A percentile compares a stretch with the other conserved stretches of the same genome.
These are phyloP conservation scores for Ochropleura leucogaster DNA, from an alignment of 2,888 invertebrate genomes.

Conservation along the genomic window DNA sequence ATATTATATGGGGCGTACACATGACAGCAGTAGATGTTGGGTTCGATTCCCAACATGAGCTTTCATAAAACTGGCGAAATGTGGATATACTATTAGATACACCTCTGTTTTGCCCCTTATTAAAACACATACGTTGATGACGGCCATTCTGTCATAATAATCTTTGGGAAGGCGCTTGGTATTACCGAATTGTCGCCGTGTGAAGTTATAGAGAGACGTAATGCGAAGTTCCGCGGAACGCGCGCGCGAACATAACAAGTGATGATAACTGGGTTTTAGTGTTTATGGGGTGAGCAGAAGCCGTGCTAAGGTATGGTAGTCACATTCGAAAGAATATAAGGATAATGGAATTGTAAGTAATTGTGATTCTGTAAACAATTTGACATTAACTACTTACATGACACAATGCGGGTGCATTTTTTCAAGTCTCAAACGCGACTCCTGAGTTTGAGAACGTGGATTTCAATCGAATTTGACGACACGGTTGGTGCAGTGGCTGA, in stretches of 20 bases:
- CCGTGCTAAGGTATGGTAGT: not conserved
- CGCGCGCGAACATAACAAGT: slow-evolving; percentile 32
- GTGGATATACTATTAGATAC: not conserved
- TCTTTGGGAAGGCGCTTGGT: slow-evolving; percentile 50
- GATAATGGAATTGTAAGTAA: not conserved
- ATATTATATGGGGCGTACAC: too few species aligned
- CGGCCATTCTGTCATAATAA: slow-evolving; percentile 19
- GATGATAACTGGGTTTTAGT: slow-evolving; percentile 34
- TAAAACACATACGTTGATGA: not conserved
- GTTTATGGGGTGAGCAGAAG: slow-evolving; percentile 10
- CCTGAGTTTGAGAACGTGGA: too few species aligned
- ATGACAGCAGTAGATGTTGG: too few species aligned
- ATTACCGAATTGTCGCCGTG: slow-evolving; percentile 58
- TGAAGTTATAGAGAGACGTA: slow-evolving; percentile 55
- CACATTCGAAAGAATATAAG: not conserved
- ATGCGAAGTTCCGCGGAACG: slow-evolving; percentile 43
- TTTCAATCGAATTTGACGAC: too few species aligned
- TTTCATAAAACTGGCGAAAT: not conserved
- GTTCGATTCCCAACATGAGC: too few species aligned
- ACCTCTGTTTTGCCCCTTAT: not conserved
- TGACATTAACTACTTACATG: not conserved
- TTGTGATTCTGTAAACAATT: not conserved
- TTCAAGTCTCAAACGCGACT: too few species aligned
- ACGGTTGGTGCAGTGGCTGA: too few species aligned
- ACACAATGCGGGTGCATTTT: too few species aligned